phyloP scores from a whole-genome alignment of 2,797 vertebrate species.

The Lacerta viridis region DNA sequence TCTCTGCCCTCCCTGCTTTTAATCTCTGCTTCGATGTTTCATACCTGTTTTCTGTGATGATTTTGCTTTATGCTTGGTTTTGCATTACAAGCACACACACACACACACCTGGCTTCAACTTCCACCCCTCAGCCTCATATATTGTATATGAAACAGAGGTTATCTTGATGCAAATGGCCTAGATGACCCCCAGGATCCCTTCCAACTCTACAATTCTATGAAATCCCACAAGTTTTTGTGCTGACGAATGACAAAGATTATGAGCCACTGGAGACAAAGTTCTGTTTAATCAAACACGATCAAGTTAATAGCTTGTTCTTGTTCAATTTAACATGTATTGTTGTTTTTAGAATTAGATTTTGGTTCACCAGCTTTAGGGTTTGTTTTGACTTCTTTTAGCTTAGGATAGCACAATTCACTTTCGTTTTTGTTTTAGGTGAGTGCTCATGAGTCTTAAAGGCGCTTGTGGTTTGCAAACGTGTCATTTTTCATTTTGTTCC shows the following conservation, averaged over 20 bases:
- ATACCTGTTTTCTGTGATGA: too few relatives aligned
- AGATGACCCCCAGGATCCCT: too few relatives aligned
- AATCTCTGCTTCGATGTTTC: conserved; percentile 9
- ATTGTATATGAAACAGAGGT: not conserved
- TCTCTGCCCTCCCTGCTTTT: conserved; percentile 4
- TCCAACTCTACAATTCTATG: too few relatives aligned
- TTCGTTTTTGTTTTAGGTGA: not conserved
- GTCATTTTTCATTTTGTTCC: conserved; percentile 10
- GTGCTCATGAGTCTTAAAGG: not conserved
- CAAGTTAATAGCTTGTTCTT: not conserved
- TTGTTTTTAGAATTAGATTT: not conserved
- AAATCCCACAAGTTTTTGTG: too few relatives aligned
- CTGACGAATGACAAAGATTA: not conserved
- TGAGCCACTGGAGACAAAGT: not conserved
- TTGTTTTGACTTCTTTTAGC: not conserved
- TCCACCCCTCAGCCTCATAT: not conserved
- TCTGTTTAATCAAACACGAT: not conserved
- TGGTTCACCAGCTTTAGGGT: not conserved
- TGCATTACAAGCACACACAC: too few relatives aligned
- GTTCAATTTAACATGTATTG: not conserved
- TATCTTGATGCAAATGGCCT: not conserved
- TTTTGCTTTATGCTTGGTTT: too few relatives aligned
- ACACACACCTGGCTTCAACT: too few relatives aligned
- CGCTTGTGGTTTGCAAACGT: not conserved
- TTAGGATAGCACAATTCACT: not conserved